Conservation (phyloP, 2,797 vertebrate species). For the Staurois parvus region DNA sequence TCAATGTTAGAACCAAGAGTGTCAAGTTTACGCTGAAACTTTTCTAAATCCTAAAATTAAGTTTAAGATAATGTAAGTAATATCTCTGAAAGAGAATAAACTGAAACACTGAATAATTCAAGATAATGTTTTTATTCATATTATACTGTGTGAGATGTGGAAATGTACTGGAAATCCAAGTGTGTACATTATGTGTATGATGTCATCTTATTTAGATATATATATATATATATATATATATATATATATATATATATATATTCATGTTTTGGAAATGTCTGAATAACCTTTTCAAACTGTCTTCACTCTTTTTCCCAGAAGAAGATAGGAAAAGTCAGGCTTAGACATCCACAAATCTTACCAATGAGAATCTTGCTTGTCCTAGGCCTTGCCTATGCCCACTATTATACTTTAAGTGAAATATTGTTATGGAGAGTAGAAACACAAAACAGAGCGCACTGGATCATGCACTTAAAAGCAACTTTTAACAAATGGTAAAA, state of each 20-base stretch:
- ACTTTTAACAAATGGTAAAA: no score
- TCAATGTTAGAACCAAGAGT: constrained; percentile 46
- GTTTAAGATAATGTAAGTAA: neutral
- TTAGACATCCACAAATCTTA: no score
- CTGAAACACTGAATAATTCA: neutral
- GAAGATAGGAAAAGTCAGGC: no score
- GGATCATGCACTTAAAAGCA: no score
- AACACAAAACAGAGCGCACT: no score
- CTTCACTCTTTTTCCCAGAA: no score
- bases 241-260: neutral
- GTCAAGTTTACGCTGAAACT: constrained; percentile 54
- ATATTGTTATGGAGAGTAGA: no score
- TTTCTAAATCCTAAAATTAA: constrained; percentile 44
- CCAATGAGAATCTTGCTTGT: no score
- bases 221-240: no score
- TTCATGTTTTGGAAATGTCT: neutral
- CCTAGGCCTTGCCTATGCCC: neutral
- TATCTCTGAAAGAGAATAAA: neutral
- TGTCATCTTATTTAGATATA: neutral
- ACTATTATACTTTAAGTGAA: no score
- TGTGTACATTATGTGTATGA: neutral
- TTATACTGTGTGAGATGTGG: neutral
- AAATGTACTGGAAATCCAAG: neutral
- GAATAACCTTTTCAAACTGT: no score
- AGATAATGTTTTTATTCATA: neutral